Conservation (phyloP, 1,140 invertebrate genomes). For the Onthophagus taurus region DNA sequence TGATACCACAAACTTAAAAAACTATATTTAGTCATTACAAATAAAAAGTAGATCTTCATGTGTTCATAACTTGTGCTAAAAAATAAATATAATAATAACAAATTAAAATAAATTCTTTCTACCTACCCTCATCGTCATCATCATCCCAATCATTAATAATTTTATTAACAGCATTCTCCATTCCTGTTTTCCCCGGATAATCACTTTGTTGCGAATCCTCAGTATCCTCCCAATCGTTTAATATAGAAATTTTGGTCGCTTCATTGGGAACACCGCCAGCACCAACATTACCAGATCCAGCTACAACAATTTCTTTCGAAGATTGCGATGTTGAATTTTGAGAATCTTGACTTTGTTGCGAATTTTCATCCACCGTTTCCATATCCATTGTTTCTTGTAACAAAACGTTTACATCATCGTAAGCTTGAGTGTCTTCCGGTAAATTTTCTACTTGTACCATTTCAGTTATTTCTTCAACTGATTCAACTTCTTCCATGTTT, state of each 20-base stretch:
- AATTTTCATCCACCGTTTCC: conserved; percentile 47
- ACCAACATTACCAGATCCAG: neutral
- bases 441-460: too few relatives aligned
- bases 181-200: conserved; percentile 16
- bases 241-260: conserved; percentile 26
- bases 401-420: too few relatives aligned
- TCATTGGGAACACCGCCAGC: conserved; percentile 1
- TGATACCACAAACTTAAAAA: too few relatives aligned
- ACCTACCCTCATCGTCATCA: conserved; percentile 29
- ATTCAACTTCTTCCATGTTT: too few relatives aligned
- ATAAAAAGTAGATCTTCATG: too few relatives aligned
- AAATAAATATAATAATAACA: too few relatives aligned
- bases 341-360: conserved; percentile 11
- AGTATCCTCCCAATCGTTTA: conserved; percentile 38
- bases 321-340: conserved; percentile 2
- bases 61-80: too few relatives aligned
- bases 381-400: too few relatives aligned
- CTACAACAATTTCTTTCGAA: too few relatives aligned
- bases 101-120: neutral
- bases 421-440: too few relatives aligned
- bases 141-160: conserved; percentile 39
- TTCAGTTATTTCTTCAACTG: too few relatives aligned
- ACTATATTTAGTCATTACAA: too few relatives aligned
- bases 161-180: conserved; percentile 29
- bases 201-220: conserved; percentile 34